Conservation (phyloP, 2,113 vertebrate genomes). For the Carettochelys insculpta region DNA sequence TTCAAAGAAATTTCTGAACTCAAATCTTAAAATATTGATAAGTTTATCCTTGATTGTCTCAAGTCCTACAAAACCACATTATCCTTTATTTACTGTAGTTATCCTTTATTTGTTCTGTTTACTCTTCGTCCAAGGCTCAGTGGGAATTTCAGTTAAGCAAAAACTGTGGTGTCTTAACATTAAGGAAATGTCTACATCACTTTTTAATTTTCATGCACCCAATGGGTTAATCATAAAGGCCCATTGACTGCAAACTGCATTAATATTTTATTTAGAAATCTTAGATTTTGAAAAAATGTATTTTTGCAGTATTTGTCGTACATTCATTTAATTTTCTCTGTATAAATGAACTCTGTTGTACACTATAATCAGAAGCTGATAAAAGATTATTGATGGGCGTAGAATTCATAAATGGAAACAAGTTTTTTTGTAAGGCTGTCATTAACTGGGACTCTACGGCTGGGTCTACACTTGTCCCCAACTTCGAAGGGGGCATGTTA, state of each 20-base stretch:
- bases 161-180: neutral
- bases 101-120: no score
- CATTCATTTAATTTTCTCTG: conserved; percentile 23
- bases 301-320: neutral
- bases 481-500: no score
- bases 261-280: neutral
- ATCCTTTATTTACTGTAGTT: no score
- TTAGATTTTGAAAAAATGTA: neutral
- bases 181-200: neutral
- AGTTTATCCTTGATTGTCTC: neutral
- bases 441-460: conserved; percentile 31
- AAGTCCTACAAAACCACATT: neutral
- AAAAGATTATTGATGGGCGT: conserved; percentile 16
- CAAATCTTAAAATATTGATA: neutral
- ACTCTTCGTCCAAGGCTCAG: neutral
- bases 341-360: neutral
- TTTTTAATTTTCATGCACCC: conserved; percentile 22
- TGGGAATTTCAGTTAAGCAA: neutral
- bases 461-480: no score
- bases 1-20: neutral
- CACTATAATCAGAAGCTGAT: neutral
- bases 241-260: neutral
- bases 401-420: conserved; percentile 26
- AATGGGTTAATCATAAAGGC: neutral
- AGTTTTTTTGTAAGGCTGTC: conserved; percentile 2